phyloP scores from a whole-genome alignment of 2,797 vertebrate genomes.

The Sebastes miniatus region DNA sequence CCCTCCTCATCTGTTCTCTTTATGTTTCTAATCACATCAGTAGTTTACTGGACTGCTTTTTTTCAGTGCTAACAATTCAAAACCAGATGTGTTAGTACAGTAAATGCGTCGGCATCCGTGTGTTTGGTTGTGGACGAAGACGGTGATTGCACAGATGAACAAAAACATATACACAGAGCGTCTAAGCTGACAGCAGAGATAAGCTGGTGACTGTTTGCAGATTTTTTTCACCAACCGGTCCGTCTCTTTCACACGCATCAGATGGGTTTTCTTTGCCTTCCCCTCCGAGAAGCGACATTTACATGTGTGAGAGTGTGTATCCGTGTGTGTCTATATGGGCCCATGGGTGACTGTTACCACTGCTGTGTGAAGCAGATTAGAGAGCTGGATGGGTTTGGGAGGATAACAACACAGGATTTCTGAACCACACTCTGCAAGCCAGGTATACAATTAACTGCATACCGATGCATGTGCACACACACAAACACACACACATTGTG shows the following conservation, averaged over 20 bases:
- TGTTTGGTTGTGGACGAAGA: conserved; percentile 21
- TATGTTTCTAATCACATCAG: background rate
- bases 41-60: background rate
- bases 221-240: conserved; percentile 28
- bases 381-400: conserved; percentile 38
- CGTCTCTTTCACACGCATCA: conserved; percentile 26
- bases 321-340: conserved; percentile 22
- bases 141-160: background rate
- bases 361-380: conserved; percentile 66
- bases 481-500: background rate
- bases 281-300: conserved; percentile 30
- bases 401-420: conserved; percentile 49
- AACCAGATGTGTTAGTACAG: background rate
- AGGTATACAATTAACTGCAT: conserved; percentile 32
- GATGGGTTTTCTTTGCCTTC: conserved; percentile 18
- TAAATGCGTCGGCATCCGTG: background rate
- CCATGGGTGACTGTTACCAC: conserved; percentile 38
- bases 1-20: background rate
- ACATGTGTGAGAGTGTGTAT: conserved; percentile 2
- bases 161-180: background rate
- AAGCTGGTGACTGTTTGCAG: conserved; percentile 36
- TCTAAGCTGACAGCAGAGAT: conserved; percentile 48
- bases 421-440: conserved; percentile 19
- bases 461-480: background rate
- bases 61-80: background rate